Base-by-base conservation (phyloP, 2,888 invertebrate species). In the Augiades crinisus region DNA sequence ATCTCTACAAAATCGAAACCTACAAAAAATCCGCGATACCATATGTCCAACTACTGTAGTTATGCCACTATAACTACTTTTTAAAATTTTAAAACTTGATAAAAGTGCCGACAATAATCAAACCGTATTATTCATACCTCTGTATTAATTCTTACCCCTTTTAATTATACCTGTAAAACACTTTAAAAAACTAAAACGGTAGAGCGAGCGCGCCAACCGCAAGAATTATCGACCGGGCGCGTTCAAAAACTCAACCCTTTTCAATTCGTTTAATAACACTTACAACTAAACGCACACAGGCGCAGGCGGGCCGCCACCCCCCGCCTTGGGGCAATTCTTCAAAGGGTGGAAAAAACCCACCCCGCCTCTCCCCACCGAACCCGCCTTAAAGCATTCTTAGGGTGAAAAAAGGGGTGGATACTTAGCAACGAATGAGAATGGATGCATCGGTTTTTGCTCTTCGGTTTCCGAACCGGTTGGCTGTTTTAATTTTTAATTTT, bases 331-430 rank as follows among this genome's bases (percentile, higher is more conserved):
- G 84, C 84, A 85, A 87, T 88, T 88, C 87, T 88, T 88, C 87
- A 86, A 87, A 86, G 87, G 88, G 88, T 80, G 86, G 85, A 88
- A 88, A 88, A 88, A 88, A 78, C 79, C 75, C 72, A 61, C 62
- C 61, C 61, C 60, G 47, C 67, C 68, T 67, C 69, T 72, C 60
- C 64, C 68, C 63, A 56, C 61, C 59, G 65, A 72, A 70, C 78
- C 83, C 86, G 84, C 87, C 88, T 87, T 87, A 79, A 69, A 75
- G 81, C 78, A 76, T 85, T 89, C 88, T 88, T 87, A 65, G 84
- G 86, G 87, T 76, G 82, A 84, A 87, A 88, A 88, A 88, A 83
- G 83, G 88, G 88, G 87, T 75, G 85, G 86, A 76, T 81, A 85
- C 87, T 85, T 83, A 81, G 82, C 81, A 84, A 83, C 83, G 71